phyloP scores from a whole-genome alignment of 2,113 vertebrate species.

The Baryphthengus martii region DNA sequence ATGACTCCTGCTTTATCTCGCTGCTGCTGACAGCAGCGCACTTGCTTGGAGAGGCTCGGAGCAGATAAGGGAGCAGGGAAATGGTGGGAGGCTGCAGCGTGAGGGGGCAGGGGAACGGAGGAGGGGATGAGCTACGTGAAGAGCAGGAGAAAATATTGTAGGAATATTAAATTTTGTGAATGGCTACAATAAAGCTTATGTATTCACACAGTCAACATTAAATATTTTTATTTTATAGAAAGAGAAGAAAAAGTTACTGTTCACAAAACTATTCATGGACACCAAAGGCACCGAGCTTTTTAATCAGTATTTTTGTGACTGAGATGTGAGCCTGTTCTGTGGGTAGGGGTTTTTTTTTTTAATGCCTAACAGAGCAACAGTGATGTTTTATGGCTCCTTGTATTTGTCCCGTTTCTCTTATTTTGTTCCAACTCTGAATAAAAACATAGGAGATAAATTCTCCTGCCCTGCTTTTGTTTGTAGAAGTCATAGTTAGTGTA shows the following conservation, averaged over 20 bases:
- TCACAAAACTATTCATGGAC: background rate
- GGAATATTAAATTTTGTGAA: background rate
- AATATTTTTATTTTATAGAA: background rate
- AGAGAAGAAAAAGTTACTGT: background rate
- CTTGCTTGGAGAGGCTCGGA: background rate
- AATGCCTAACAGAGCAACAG: background rate
- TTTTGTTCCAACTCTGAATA: background rate
- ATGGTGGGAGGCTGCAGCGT: background rate
- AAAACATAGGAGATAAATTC: background rate
- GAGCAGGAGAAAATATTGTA: background rate
- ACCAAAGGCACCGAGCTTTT: background rate
- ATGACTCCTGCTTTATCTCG: background rate
- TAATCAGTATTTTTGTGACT: background rate
- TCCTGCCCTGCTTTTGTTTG: background rate
- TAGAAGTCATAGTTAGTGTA: background rate
- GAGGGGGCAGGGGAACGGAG: background rate
- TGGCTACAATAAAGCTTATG: background rate
- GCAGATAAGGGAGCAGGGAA: background rate
- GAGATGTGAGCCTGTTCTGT: background rate
- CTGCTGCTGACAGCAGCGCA: rapidly evolving
- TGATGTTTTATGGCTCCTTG: background rate
- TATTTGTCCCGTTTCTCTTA: background rate
- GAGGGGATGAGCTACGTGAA: background rate
- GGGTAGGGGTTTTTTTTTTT: background rate
- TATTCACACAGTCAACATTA: background rate